A percentile compares a stretch with the other conserved stretches of the same genome.
phyloP scores from a whole-genome alignment of 2,797 vertebrate species.

The Pteropus rufus region DNA sequence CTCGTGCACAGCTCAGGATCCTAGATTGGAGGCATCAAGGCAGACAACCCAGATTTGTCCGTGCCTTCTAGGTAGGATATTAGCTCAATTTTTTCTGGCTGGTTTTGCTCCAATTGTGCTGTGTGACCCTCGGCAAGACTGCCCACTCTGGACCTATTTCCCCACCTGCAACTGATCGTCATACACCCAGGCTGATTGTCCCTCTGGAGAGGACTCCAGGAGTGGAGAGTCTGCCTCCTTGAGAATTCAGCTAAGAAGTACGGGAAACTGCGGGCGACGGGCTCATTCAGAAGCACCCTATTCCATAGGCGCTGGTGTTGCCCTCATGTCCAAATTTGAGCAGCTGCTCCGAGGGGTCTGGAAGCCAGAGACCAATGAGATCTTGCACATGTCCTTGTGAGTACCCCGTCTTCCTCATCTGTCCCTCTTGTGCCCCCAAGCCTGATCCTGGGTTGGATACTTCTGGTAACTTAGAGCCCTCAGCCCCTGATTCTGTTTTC shows the following conservation, averaged over 20 bases:
- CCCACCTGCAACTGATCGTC: background rate
- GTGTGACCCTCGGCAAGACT: background rate
- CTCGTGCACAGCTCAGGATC: background rate
- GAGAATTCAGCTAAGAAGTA: background rate
- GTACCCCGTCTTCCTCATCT: conserved; percentile 66
- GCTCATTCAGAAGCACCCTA: background rate
- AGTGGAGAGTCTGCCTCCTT: background rate
- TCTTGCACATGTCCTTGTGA: conserved; percentile 99
- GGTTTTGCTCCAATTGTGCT: background rate
- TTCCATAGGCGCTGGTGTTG: conserved; percentile 92
- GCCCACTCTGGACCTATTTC: background rate
- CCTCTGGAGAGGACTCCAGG: background rate
- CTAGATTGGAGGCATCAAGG: background rate
- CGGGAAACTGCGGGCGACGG: too few species aligned
- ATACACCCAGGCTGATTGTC: background rate
- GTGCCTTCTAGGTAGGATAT: background rate
- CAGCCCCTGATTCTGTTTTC: background rate
- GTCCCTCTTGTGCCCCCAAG: background rate
- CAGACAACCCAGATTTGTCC: background rate
- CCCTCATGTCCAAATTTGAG: conserved; percentile 95
- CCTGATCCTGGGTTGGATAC: background rate
- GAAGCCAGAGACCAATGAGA: conserved; percentile 96
- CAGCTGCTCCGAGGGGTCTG: conserved; percentile 97
- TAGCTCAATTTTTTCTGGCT: background rate
- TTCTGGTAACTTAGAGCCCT: background rate